phyloP scores from a whole-genome alignment of 2,113 vertebrate genomes.

The Talpa occidentalis region DNA sequence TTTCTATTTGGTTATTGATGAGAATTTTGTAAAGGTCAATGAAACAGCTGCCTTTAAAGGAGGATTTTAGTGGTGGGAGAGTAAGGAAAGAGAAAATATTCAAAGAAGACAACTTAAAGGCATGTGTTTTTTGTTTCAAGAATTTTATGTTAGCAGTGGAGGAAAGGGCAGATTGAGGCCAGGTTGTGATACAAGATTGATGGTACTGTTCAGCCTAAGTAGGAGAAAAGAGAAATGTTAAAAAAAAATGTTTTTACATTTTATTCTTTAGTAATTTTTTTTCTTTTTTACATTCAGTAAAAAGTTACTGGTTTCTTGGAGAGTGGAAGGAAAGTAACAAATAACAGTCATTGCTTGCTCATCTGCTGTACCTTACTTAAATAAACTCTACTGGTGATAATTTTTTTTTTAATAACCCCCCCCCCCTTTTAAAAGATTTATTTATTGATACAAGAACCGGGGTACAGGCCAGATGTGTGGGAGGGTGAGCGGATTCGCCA shows the following conservation, averaged over 20 bases:
- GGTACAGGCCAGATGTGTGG: too few species aligned
- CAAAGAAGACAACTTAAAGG: neutral
- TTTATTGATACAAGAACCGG: too few species aligned
- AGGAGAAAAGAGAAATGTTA: neutral
- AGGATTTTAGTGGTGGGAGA: neutral
- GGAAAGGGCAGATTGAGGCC: neutral
- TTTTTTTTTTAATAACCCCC: too few species aligned
- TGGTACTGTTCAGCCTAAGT: neutral
- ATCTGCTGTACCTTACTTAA: neutral
- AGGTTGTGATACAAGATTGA: neutral
- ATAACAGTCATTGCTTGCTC: conserved; percentile 5
- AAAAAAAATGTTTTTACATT: neutral
- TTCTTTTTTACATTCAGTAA: neutral
- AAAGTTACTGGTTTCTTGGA: neutral
- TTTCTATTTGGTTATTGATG: neutral
- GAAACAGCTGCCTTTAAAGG: neutral
- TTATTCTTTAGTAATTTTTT: neutral
- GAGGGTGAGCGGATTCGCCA: too few species aligned
- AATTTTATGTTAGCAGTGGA: neutral
- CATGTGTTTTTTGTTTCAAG: neutral
- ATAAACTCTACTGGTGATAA: neutral
- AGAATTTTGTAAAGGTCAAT: neutral
- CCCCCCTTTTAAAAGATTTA: too few species aligned
- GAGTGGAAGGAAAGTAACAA: neutral
- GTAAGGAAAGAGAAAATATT: neutral